Evolutionary conservation across 64 coral and sea anemone genomes (phyloP).

Genomic region (Dendronephthya gigantea): DNA sequence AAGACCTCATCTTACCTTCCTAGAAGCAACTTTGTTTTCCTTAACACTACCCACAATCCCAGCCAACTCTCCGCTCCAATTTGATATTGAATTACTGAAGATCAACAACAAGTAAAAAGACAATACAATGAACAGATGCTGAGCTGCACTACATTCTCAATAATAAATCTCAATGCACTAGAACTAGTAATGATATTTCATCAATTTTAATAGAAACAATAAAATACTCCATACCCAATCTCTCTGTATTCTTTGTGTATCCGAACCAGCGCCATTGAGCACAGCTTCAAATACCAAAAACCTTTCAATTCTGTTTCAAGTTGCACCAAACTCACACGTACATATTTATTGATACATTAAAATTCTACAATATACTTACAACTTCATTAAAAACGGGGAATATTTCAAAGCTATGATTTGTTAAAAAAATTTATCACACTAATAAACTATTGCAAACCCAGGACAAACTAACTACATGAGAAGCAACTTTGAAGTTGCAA

Average conservation of each 20-base stretch:
- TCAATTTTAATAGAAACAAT: background rate
- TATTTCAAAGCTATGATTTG: background rate
- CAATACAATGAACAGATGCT: background rate
- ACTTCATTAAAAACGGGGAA: background rate
- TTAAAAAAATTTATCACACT: too few species aligned
- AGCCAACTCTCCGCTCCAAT: constrained; percentile 24
- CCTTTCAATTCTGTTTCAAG: background rate
- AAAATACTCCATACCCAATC: background rate
- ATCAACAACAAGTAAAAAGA: constrained; percentile 8
- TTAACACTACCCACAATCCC: constrained; percentile 40
- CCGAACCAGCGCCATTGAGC: too few species aligned
- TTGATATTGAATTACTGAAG: constrained; percentile 39
- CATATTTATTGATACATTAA: background rate
- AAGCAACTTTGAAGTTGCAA: too few species aligned
- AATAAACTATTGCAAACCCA: too few species aligned
- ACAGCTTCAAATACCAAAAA: too few species aligned
- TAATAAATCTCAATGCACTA: too few species aligned
- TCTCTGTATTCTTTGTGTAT: background rate
- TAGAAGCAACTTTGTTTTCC: too few species aligned
- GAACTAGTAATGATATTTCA: too few species aligned
- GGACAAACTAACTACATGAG: too few species aligned
- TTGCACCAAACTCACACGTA: background rate
- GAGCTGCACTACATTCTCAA: background rate
- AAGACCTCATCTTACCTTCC: background rate
- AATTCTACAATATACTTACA: constrained; percentile 3